Conservation (phyloP, 2,888 invertebrate genomes). For the Cerceris rybyensis region DNA sequence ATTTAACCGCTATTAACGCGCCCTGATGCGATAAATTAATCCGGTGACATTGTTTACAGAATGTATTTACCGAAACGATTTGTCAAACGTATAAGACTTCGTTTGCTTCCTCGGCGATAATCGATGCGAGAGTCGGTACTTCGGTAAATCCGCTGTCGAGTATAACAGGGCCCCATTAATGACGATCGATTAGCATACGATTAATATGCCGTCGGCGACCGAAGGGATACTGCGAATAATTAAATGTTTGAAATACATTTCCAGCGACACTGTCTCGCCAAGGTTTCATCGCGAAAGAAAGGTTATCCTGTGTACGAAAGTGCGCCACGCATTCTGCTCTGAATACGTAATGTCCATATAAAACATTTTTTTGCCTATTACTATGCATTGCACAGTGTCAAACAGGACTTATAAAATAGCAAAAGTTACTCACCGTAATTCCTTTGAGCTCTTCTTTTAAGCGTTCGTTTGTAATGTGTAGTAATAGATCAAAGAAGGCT, state of each 20-base stretch:
- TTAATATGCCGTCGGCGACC: slow-evolving; percentile 70
- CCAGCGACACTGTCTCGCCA: slow-evolving; percentile 31
- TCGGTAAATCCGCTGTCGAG: slow-evolving; percentile 26
- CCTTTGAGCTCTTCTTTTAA: too few relatives aligned
- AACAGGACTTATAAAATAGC: not conserved
- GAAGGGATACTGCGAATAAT: slow-evolving; percentile 66
- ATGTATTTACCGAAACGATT: slow-evolving; percentile 23
- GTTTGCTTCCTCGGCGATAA: slow-evolving; percentile 12
- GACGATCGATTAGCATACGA: slow-evolving; percentile 73
- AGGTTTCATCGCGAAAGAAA: slow-evolving; percentile 33
- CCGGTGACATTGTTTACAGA: not conserved
- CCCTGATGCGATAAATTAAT: slow-evolving; percentile 11
- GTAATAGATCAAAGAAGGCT: too few relatives aligned
- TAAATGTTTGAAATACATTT: slow-evolving; percentile 70
- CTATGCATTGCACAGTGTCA: not conserved
- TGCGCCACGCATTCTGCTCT: slow-evolving; percentile 14
- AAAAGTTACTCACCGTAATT: too few relatives aligned
- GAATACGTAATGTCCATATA: slow-evolving; percentile 32
- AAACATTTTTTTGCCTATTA: not conserved
- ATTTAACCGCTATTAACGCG: slow-evolving; percentile 3
- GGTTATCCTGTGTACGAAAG: slow-evolving; percentile 4
- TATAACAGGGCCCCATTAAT: slow-evolving; percentile 55
- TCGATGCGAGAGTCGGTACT: slow-evolving; percentile 22
- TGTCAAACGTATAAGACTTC: slow-evolving; percentile 15
- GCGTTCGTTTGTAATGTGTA: too few relatives aligned